phyloP scores from a whole-genome alignment of 2,113 vertebrate species.

The Chaetodon auriga region DNA sequence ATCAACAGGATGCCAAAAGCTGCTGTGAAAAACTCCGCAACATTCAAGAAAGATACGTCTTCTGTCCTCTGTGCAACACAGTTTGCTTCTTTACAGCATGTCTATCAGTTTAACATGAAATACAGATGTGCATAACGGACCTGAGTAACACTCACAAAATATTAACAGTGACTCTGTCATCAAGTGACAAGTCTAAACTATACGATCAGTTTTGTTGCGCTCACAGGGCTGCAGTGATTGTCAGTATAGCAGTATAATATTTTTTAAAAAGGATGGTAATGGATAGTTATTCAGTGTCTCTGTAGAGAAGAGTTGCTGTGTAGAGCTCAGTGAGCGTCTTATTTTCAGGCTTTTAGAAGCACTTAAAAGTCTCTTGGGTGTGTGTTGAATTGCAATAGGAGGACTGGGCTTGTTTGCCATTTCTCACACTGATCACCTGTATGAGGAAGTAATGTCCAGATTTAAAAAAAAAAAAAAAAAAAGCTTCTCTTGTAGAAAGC shows the following conservation, averaged over 20 bases:
- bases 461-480: not conserved
- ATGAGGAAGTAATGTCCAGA: not conserved
- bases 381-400: not conserved
- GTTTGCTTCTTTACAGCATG: not conserved
- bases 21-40: not conserved
- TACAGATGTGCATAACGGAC: not conserved
- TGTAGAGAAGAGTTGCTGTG: not conserved
- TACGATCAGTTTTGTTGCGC: no score
- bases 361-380: no score
- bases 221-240: not conserved
- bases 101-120: not conserved
- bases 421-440: not conserved
- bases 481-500: not conserved
- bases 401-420: not conserved
- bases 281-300: not conserved
- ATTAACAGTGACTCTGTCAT: not conserved
- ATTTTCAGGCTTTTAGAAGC: not conserved
- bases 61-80: not conserved
- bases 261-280: not conserved
- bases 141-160: not conserved
- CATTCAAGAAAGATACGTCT: not conserved
- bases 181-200: not conserved
- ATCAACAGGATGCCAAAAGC: not conserved
- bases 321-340: not conserved
- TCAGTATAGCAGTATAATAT: not conserved